These are phyloP conservation scores for Chloroceryle inda DNA, from an alignment of 2,797 vertebrate genomes.

Conservation along the genomic window DNA sequence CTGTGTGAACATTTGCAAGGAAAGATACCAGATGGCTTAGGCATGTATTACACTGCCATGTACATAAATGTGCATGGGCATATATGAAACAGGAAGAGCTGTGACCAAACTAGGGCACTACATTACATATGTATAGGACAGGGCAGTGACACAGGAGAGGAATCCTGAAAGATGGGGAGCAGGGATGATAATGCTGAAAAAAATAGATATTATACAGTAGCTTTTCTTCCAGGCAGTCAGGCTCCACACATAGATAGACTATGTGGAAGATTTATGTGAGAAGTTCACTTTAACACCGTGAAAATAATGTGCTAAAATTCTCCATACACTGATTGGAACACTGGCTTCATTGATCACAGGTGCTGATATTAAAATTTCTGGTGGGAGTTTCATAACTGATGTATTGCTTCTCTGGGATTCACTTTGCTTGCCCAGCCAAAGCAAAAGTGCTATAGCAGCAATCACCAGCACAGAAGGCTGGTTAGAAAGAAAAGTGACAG, in stretches of 20 bases:
- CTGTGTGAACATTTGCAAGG: conserved; percentile 71
- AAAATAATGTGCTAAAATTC: conserved; percentile 48
- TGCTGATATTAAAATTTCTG: conserved; percentile 29
- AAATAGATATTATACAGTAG: background rate
- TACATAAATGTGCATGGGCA: conserved; percentile 52
- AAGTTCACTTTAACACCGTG: conserved; percentile 46
- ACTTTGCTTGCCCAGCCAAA: conserved; percentile 21
- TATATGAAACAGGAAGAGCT: conserved; percentile 17
- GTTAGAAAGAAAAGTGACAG: conserved; percentile 12
- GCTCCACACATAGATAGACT: background rate
- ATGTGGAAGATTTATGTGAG: conserved; percentile 15
- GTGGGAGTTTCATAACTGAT: conserved; percentile 46
- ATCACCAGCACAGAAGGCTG: conserved; percentile 45
- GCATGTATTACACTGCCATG: conserved; percentile 53
- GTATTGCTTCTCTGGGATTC: background rate
- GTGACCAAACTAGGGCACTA: conserved; percentile 13
- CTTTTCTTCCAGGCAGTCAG: background rate
- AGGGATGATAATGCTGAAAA: background rate
- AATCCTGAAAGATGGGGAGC: background rate
- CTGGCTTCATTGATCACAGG: conserved; percentile 45
- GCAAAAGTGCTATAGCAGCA: conserved; percentile 44
- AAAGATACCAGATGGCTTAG: conserved; percentile 63
- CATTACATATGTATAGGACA: background rate
- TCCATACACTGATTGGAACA: conserved; percentile 28
- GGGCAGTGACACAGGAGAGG: background rate